Evolutionary conservation across 1,140 invertebrate species (phyloP).

Genomic region (Halesus radiatus): DNA sequence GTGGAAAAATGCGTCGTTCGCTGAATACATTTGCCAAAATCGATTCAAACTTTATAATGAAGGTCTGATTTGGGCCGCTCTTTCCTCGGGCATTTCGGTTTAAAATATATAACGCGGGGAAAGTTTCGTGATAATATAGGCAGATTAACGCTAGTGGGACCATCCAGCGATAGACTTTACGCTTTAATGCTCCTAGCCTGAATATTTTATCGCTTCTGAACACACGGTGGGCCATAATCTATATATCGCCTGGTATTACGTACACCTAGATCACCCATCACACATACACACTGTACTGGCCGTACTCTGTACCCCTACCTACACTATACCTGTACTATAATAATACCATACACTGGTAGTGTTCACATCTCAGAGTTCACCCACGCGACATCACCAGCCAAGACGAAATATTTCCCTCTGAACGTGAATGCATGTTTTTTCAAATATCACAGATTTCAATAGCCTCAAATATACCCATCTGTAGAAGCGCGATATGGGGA

Average conservation of each 20-base stretch:
- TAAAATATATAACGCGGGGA: conserved; percentile 36
- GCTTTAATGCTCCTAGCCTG: conserved; percentile 39
- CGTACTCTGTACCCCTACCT: too few relatives aligned
- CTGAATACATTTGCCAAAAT: conserved; percentile 38
- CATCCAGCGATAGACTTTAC: conserved; percentile 43
- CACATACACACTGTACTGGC: too few relatives aligned
- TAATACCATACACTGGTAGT: background rate
- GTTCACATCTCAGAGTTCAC: background rate
- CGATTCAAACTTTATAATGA: conserved; percentile 41
- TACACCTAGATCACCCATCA: too few relatives aligned
- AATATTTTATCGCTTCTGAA: conserved; percentile 42
- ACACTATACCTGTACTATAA: too few relatives aligned
- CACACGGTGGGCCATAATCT: conserved; percentile 38
- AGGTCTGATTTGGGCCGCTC: conserved; percentile 35
- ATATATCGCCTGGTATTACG: background rate
- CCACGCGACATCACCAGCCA: conserved; percentile 4
- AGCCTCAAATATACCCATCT: too few relatives aligned
- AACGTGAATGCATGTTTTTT: background rate
- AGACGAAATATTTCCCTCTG: background rate
- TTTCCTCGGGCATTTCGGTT: conserved; percentile 21
- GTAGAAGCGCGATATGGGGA: too few relatives aligned
- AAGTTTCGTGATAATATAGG: conserved; percentile 39
- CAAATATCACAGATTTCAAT: too few relatives aligned
- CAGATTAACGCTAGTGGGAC: conserved; percentile 36
- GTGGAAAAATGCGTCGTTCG: conserved; percentile 28